phyloP scores from a whole-genome alignment of 2,113 vertebrate species.

The Dasyurus viverrinus region DNA sequence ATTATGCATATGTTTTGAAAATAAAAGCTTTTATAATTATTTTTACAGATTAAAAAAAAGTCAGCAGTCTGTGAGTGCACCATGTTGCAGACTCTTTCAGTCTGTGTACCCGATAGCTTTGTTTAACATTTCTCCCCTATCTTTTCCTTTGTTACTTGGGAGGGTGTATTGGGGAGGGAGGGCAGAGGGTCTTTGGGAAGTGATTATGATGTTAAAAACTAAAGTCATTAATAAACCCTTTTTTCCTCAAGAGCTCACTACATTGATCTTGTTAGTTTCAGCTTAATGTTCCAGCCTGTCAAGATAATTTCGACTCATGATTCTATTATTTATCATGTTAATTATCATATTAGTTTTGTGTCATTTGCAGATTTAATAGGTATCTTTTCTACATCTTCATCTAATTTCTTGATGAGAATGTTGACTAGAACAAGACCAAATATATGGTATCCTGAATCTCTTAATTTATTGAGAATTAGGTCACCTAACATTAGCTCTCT shows the following conservation, averaged over 20 bases:
- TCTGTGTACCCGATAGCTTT: background rate
- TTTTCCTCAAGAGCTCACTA: background rate
- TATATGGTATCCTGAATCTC: background rate
- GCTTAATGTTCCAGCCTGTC: conserved; percentile 3
- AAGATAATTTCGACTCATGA: background rate
- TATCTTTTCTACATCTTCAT: background rate
- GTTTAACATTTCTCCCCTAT: background rate
- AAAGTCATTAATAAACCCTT: background rate
- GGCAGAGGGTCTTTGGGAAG: background rate
- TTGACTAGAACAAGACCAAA: background rate
- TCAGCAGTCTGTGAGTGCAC: background rate
- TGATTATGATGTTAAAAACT: background rate
- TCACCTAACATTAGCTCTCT: background rate
- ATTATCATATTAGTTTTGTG: conserved; percentile 2
- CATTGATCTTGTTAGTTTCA: background rate
- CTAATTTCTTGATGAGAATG: background rate
- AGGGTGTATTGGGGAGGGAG: background rate
- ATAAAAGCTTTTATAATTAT: no score
- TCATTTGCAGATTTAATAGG: background rate
- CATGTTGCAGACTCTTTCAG: background rate
- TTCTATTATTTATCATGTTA: background rate
- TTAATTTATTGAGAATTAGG: background rate
- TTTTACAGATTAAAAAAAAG: background rate
- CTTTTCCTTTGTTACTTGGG: background rate
- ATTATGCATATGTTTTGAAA: no score